Conservation (phyloP, 1,140 invertebrate species). For the Leptonema lineaticorne region DNA sequence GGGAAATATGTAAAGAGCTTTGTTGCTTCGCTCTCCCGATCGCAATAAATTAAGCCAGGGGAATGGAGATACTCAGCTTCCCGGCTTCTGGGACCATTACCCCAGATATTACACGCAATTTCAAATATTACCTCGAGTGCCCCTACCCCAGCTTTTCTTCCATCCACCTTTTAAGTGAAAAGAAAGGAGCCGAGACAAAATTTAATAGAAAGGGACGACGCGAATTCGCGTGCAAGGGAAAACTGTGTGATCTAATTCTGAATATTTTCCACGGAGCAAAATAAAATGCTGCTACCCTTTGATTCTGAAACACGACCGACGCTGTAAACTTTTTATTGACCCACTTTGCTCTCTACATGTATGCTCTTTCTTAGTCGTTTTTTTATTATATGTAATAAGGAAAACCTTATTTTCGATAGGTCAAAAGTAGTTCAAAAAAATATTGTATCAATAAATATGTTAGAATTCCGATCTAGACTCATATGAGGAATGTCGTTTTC, state of each 20-base stretch:
- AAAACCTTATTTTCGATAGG: no score
- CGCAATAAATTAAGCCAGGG: conserved; percentile 30
- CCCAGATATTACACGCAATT: conserved; percentile 21
- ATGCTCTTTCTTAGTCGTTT: no score
- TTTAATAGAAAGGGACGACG: no score
- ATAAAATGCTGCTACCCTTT: not conserved
- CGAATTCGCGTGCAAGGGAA: not conserved
- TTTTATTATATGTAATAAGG: no score
- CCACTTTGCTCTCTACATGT: no score
- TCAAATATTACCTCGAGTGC: conserved; percentile 20
- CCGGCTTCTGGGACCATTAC: conserved; percentile 21
- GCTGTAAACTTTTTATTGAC: no score
- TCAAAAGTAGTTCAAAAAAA: no score
- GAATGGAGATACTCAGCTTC: not conserved
- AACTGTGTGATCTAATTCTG: conserved; percentile 1
- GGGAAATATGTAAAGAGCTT: conserved; percentile 21
- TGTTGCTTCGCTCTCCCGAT: conserved; percentile 25
- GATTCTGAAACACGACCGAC: no score
- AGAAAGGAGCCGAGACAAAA: no score
- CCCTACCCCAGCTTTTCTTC: not conserved
- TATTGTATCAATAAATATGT: no score
- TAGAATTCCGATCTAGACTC: no score
- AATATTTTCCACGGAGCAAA: not conserved
- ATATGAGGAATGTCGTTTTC: no score
- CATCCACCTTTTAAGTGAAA: not conserved